Percentiles rank a stretch among this genome's conserved stretches.
Conservation (phyloP, 2,113 vertebrate species). For the Aptenodytes forsteri region DNA sequence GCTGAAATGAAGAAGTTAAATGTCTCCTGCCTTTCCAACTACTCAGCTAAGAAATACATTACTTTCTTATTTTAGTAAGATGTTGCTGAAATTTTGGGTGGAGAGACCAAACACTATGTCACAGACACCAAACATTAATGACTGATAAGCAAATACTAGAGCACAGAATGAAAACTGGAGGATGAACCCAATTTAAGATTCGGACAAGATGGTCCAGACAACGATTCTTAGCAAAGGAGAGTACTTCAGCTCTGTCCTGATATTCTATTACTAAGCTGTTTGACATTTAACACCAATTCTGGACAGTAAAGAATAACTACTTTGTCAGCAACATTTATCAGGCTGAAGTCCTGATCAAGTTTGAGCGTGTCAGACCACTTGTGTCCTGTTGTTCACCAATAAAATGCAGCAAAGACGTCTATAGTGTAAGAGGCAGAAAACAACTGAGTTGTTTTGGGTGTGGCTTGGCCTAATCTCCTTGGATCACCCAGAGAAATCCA, state of each 20-base stretch:
- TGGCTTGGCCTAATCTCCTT: not conserved
- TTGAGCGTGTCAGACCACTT: not conserved
- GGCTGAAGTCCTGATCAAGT: not conserved
- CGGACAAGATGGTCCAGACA: not conserved
- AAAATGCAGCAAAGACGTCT: not conserved
- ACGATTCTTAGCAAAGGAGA: not conserved
- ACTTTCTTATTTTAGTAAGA: not conserved
- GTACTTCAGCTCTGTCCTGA: not conserved
- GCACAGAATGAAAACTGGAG: not conserved
- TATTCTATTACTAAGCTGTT: not conserved
- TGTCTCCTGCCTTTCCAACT: not conserved
- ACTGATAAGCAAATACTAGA: not conserved
- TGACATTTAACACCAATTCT: not conserved
- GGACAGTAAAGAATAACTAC: not conserved
- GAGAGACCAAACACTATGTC: not conserved
- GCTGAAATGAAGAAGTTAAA: not conserved
- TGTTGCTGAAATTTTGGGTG: not conserved
- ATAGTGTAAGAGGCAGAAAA: not conserved
- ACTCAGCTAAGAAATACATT: not conserved
- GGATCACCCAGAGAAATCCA: not conserved
- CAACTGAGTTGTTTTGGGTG: not conserved
- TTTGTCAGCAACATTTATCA: not conserved
- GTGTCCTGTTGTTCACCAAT: not conserved
- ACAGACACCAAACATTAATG: not conserved
- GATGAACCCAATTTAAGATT: not conserved